Evolutionary conservation across 2,797 vertebrate genomes (phyloP).

Genomic region (Periparus ater): DNA sequence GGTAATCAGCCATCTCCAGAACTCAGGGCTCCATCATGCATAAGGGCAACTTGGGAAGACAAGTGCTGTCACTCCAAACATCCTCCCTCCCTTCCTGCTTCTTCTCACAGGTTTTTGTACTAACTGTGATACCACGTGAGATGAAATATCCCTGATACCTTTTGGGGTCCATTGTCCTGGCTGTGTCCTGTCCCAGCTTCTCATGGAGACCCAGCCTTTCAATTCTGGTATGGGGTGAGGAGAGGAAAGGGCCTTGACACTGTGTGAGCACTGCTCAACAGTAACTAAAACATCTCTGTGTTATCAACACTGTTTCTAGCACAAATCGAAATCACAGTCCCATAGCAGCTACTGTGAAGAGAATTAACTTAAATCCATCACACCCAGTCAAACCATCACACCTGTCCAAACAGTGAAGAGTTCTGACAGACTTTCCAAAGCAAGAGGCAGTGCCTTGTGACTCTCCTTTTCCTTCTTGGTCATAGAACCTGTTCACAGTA

Average conservation of each 20-base stretch:
- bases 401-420: background rate
- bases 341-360: background rate
- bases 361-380: background rate
- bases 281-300: background rate
- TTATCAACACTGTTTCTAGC: background rate
- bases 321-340: background rate
- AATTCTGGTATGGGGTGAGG: background rate
- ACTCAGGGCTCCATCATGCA: background rate
- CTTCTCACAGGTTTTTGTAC: background rate
- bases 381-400: background rate
- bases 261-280: background rate
- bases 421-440: background rate
- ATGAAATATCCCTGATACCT: background rate
- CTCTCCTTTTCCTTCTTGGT: background rate
- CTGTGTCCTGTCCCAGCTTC: background rate
- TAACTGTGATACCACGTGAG: too few species aligned
- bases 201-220: background rate
- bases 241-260: background rate
- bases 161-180: background rate
- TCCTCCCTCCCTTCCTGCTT: background rate
- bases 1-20: background rate
- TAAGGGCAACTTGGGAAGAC: background rate
- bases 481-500: accelerated
- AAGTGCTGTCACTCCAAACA: background rate
- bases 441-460: background rate